Percentiles rank a stretch among this genome's conserved stretches.
Conservation (phyloP, 2,113 vertebrate genomes). For the Xiphophorus hellerii region DNA sequence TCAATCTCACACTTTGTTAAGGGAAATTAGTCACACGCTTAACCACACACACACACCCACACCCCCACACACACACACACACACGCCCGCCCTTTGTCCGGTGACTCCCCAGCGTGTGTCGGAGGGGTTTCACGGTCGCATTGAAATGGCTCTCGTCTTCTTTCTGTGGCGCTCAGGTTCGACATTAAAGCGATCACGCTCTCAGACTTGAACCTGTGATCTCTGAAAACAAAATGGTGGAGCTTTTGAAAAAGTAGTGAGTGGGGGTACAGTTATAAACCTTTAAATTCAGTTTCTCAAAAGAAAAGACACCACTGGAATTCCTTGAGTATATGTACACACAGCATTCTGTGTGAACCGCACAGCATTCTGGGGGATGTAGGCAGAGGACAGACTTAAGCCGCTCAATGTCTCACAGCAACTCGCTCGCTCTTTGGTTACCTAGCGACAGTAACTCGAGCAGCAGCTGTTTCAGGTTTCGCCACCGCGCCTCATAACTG, state of each 20-base stretch:
- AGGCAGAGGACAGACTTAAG: too few relatives aligned
- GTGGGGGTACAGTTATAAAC: background rate
- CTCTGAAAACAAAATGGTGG: constrained; percentile 28
- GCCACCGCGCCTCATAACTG: too few relatives aligned
- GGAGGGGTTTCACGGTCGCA: constrained; percentile 71
- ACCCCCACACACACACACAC: constrained; percentile 43
- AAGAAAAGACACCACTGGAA: background rate
- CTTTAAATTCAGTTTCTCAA: background rate
- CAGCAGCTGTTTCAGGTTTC: too few relatives aligned
- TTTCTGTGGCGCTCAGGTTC: constrained; percentile 49
- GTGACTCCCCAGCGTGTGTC: constrained; percentile 73
- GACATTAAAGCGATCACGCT: constrained; percentile 34
- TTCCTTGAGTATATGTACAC: background rate
- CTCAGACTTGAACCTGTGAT: constrained; percentile 50
- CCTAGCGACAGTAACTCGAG: too few relatives aligned
- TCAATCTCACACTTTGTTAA: constrained; percentile 76
- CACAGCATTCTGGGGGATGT: too few relatives aligned
- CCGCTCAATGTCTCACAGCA: too few relatives aligned
- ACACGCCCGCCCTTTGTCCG: constrained; percentile 69
- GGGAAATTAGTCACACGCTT: constrained; percentile 79
- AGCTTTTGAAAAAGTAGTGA: background rate
- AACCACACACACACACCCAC: constrained; percentile 61
- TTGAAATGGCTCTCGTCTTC: constrained; percentile 63
- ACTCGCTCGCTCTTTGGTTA: too few relatives aligned
- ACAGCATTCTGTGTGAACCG: too few relatives aligned